phyloP scores from a whole-genome alignment of 2,113 vertebrate genomes.

The Clarias batrachus region DNA sequence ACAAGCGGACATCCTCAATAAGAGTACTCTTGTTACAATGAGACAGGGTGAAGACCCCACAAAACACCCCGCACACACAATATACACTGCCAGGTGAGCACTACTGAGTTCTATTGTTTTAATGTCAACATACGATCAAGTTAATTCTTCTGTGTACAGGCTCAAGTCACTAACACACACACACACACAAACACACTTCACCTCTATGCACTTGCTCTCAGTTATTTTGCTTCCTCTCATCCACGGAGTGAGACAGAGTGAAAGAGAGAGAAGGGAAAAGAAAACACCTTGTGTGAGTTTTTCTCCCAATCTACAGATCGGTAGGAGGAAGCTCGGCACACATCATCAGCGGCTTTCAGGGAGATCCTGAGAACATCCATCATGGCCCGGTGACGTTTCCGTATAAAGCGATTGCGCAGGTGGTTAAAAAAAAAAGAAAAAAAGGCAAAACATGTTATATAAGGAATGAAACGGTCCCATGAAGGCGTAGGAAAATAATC shows the following conservation, averaged over 20 bases:
- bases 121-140: constrained; percentile 15
- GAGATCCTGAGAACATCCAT: constrained; percentile 14
- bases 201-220: background rate
- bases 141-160: constrained; percentile 17
- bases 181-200: background rate
- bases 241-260: background rate
- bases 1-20: constrained; percentile 46
- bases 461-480: background rate
- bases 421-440: background rate
- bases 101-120: constrained; percentile 26
- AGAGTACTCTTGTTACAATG: constrained; percentile 24
- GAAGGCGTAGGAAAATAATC: background rate
- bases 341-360: background rate
- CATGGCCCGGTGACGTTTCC: background rate
- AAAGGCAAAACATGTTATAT: background rate
- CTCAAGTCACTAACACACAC: background rate
- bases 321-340: background rate
- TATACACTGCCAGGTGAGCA: constrained; percentile 16
- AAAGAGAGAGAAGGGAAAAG: background rate
- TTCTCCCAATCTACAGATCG: background rate
- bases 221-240: background rate
- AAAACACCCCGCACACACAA: background rate
- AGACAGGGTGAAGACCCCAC: background rate
- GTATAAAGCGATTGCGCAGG: background rate
- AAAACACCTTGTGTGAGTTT: background rate